Base-by-base conservation (phyloP, 2,113 vertebrate species). In the Eurypyga helias region DNA sequence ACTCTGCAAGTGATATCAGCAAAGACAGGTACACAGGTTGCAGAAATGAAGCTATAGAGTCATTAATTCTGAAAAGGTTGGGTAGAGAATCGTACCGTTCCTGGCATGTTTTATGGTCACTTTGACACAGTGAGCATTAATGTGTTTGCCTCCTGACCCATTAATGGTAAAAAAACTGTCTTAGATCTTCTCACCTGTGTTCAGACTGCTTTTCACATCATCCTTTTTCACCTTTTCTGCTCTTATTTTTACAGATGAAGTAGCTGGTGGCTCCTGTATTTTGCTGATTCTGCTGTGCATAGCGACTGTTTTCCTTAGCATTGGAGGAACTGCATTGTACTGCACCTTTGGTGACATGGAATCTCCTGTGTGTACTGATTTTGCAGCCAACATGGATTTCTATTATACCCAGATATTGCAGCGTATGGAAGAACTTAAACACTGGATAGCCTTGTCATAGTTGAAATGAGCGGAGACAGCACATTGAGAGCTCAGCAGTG, bases 271-370 rank as follows among this genome's bases (percentile, higher is more conserved):
- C 43, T 99, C 99, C 96, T 99, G 99, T 73, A 91, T 99, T 95
- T 98, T 99, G 90, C 98, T 99, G 70, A 89, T 99, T 87, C 87
- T 99, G 97, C 98, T 99, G 94, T 99, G 99, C 90, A 87, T 99
- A 97, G 98, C 98, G 43, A 99, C 99, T 7, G 99, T 99, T 97
- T 98, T 99, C 98, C 98, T 99, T 49, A 99, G 99, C 85, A 92
- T 99, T 20, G 99, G 99, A 25, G 99, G 99, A 83, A 99, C 99
- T 18, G 99, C 99, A 3, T 72, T 99, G 80, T 99, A 99, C 98
- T 99, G 99, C 97, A 98, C 98, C 65, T 97, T 99, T 90, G 99
- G 98, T 72, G 98, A 99, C 95, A 97, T 98, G 62, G 98, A 99
- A 96, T 99, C 99, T 48, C 99, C 98, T 69, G 98, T 99, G 62